These are phyloP conservation scores for Phenganax subtilis DNA, from an alignment of 92 coral and sea anemone species.

Conservation along the genomic window DNA sequence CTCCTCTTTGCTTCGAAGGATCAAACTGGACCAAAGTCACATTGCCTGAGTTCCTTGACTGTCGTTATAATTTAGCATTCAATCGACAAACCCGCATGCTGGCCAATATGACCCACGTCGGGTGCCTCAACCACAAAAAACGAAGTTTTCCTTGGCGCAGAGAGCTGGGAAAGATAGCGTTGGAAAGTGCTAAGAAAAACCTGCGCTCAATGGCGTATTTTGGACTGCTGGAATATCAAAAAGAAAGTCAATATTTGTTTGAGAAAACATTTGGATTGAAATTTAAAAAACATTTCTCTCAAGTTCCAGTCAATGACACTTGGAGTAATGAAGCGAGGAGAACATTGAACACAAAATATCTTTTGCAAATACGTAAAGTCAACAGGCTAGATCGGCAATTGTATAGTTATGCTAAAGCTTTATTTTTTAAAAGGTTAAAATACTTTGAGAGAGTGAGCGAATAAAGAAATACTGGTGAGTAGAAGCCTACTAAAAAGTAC, in stretches of 20 bases:
- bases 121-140: conserved; percentile 62
- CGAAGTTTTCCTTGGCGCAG: conserved; percentile 44
- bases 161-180: conserved; percentile 57
- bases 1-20: conserved; percentile 75
- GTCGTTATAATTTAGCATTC: conserved; percentile 74
- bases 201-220: conserved; percentile 79
- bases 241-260: conserved; percentile 83
- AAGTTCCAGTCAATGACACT: conserved; percentile 60
- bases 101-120: conserved; percentile 68
- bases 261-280: conserved; percentile 84
- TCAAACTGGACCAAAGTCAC: conserved; percentile 73
- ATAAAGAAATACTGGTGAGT: too few relatives aligned
- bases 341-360: conserved; percentile 28
- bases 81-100: conserved; percentile 88
- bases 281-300: conserved; percentile 59
- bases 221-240: conserved; percentile 80
- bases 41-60: conserved; percentile 55
- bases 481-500: background rate
- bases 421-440: conserved; percentile 72
- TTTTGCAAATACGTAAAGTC: conserved; percentile 48
- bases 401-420: conserved; percentile 68
- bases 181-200: conserved; percentile 74
- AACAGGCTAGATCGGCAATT: conserved; percentile 65
- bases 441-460: conserved; percentile 46
- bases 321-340: conserved; percentile 54